A percentile compares a stretch with the other conserved stretches of the same genome.
phyloP scores from a whole-genome alignment of 2,888 invertebrate species.

The Tinea pellionella region DNA sequence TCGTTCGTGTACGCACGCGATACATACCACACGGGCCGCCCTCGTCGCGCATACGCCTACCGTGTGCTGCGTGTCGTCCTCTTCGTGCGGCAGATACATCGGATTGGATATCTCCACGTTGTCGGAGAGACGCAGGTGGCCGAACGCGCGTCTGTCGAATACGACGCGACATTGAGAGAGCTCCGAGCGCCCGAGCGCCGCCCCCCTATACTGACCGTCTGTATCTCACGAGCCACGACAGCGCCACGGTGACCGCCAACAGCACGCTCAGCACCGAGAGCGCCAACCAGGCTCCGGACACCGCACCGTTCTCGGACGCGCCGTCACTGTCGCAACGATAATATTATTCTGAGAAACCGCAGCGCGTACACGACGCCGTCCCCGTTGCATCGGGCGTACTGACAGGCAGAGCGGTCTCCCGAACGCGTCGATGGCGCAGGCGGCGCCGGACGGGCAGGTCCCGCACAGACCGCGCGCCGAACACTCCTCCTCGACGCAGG shows the following conservation, averaged over 20 bases:
- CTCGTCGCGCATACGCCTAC: too few species aligned
- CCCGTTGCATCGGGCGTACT: background rate
- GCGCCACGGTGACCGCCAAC: slow-evolving; percentile 21
- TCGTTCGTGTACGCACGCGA: too few species aligned
- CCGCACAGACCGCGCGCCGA: slow-evolving; percentile 19
- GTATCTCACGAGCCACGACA: slow-evolving; percentile 36
- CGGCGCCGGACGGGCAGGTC: slow-evolving; percentile 25
- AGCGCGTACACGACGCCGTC: background rate
- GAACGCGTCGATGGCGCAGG: slow-evolving; percentile 22
- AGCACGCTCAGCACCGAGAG: slow-evolving; percentile 32
- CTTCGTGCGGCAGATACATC: slow-evolving; percentile 82
- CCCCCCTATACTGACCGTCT: slow-evolving; percentile 44
- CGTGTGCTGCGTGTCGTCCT: slow-evolving; percentile 63
- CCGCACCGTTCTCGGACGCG: slow-evolving; percentile 18
- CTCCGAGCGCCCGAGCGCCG: slow-evolving; percentile 23
- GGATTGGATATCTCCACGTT: slow-evolving; percentile 89
- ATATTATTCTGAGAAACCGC: background rate
- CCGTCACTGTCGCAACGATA: slow-evolving; percentile 13
- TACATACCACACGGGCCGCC: too few species aligned
- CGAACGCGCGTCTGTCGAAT: slow-evolving; percentile 72
- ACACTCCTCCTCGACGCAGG: slow-evolving; percentile 48
- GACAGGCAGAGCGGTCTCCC: slow-evolving; percentile 27
- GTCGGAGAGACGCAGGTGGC: slow-evolving; percentile 83
- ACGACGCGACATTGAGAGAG: slow-evolving; percentile 25
- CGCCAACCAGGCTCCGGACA: slow-evolving; percentile 25